Evolutionary conservation across 2,797 vertebrate species (phyloP).

Genomic region (Kryptolebias ocellatus): DNA sequence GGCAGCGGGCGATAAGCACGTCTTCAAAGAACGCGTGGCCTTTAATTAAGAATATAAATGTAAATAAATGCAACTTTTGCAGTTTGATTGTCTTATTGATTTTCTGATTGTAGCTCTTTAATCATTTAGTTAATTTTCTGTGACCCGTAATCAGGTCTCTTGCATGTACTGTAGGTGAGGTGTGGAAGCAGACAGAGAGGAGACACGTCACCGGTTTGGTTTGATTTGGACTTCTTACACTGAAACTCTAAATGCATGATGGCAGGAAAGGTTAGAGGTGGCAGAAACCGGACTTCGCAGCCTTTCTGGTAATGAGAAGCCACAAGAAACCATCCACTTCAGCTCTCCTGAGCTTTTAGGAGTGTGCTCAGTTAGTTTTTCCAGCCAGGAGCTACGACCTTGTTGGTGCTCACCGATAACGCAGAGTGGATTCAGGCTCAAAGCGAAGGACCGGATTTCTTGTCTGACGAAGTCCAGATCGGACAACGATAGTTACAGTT

Average conservation of each 20-base stretch:
- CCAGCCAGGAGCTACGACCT: not conserved
- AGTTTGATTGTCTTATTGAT: too few species aligned
- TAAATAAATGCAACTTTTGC: too few species aligned
- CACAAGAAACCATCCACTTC: conserved; percentile 39
- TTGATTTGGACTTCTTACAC: conserved; percentile 13
- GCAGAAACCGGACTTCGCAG: conserved; percentile 41
- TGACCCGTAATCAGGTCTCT: conserved; percentile 16
- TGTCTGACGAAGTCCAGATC: conserved; percentile 9
- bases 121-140: not conserved
- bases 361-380: conserved; percentile 2
- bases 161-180: not conserved
- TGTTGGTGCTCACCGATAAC: not conserved
- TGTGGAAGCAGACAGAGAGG: not conserved
- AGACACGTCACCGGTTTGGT: conserved; percentile 17
- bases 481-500: conserved; percentile 11
- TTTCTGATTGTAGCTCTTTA: too few species aligned
- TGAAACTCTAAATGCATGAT: conserved; percentile 26
- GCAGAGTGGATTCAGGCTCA: conserved; percentile 12
- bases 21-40: too few species aligned
- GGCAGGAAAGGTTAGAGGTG: conserved; percentile 38
- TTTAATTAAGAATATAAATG: too few species aligned
- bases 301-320: conserved; percentile 57
- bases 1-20: too few species aligned
- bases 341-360: conserved; percentile 33
- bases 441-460: conserved; percentile 9